Evolutionary conservation across 2,888 invertebrate genomes (phyloP), one percentile per base, ranked within the genome.

Genomic region (Coecobrya sp.): DNA sequence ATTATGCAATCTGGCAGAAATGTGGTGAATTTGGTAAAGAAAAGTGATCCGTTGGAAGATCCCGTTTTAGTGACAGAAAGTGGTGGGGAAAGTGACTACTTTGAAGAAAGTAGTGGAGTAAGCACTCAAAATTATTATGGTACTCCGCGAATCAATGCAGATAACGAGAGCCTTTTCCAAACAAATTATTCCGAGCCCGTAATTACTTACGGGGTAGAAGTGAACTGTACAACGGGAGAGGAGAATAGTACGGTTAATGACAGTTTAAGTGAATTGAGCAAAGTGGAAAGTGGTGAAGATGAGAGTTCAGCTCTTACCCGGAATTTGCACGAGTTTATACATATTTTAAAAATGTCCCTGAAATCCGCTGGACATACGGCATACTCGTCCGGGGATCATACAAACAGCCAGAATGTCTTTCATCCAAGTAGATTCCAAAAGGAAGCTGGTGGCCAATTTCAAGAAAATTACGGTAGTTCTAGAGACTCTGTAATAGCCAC

Each of bases 251-350:
- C 42, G 10, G 36, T 36, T 2, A 62, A 49, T 30, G 59, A 79
- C 25, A 82, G 22, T 49, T 42, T 86, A 13, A 52, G 13, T 19
- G 73, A 85, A 0, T 19, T 62, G 19, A 45, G 36, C 7, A 27
- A 42, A 25, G 19, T 68, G 25, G 36, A 7, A 36, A 87, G 19
- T 16, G 65, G 52, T 45, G 86, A 93, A 52, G 89, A 89, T 22
- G 89, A 90, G 10, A 84, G 86, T 0, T 45, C 89, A 0, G 88
- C 92, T 1, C 73, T 94, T 10, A 92, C 87, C 10, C 65, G 93
- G 81, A 93, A 94, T 73, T 86, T 95, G 0, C 92, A 93, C 16
- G 94, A 94, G 62, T 94, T 95, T 68, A 94, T 95, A 45, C 93
- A 94, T 87, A 93, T 94, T 16, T 68, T 95, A 4, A 94, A 94